phyloP scores from a whole-genome alignment of 1,140 invertebrate species.

The Drosophila arawakana region DNA sequence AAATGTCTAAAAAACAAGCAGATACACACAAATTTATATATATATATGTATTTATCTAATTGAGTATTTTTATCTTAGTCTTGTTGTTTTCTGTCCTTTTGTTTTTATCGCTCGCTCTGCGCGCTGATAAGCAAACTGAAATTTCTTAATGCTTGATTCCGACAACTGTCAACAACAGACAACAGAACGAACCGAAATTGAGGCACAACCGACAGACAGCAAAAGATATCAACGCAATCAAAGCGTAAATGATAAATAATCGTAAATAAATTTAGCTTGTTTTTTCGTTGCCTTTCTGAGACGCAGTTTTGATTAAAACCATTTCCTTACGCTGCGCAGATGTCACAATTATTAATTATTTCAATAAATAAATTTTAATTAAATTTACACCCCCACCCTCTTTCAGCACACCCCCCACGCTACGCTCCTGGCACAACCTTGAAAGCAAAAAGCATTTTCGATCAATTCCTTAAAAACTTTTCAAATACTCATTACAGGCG shows the following conservation, averaged over 20 bases:
- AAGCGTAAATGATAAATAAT: constrained; percentile 80
- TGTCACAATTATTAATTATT: constrained; percentile 23
- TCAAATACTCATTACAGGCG: constrained; percentile 38
- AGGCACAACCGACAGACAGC: constrained; percentile 5
- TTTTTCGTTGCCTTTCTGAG: constrained; percentile 45
- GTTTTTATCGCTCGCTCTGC: constrained; percentile 44
- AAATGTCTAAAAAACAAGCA: constrained; percentile 7
- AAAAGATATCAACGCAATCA: constrained; percentile 66
- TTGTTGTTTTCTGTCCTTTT: constrained; percentile 2
- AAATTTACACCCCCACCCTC: neutral
- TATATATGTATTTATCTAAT: neutral
- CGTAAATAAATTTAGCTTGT: constrained; percentile 52
- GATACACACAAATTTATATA: neutral
- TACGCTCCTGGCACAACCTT: constrained; percentile 8
- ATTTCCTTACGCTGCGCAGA: constrained; percentile 6
- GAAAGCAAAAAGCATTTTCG: constrained; percentile 11
- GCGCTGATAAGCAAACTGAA: constrained; percentile 60
- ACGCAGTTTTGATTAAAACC: constrained; percentile 50
- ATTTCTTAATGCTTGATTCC: constrained; percentile 55
- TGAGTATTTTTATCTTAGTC: constrained; percentile 1
- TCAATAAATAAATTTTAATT: constrained; percentile 27
- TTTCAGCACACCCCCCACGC: neutral
- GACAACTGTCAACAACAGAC: constrained; percentile 52
- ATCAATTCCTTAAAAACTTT: constrained; percentile 31
- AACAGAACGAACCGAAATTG: neutral